These are phyloP conservation scores for Sterna hirundo DNA, from an alignment of 2,113 vertebrate species.

Conservation along the genomic window DNA sequence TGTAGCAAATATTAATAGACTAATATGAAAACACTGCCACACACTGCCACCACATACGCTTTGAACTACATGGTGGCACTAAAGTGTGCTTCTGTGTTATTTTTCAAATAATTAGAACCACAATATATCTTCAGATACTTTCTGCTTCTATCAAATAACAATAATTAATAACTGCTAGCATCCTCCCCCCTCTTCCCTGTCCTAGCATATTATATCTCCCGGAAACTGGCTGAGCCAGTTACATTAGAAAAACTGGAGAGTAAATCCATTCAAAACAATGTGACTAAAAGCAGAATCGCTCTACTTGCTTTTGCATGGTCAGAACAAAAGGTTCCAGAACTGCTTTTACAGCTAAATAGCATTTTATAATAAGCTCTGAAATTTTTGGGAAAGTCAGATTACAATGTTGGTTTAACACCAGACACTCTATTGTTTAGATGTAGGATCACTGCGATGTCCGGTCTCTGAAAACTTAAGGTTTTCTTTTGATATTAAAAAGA, in stretches of 20 bases:
- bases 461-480: conserved; percentile 40
- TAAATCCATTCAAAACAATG: conserved; percentile 21
- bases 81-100: background rate
- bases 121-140: background rate
- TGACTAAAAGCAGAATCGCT: conserved; percentile 24
- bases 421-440: conserved; percentile 57
- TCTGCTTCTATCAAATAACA: background rate
- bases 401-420: conserved; percentile 69
- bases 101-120: background rate
- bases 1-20: background rate
- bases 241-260: background rate
- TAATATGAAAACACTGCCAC: background rate
- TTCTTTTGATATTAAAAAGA: conserved; percentile 64
- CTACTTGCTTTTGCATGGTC: conserved; percentile 32
- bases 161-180: background rate
- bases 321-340: conserved; percentile 37
- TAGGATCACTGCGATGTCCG: conserved; percentile 51
- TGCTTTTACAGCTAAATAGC: conserved; percentile 49
- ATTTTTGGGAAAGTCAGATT: conserved; percentile 40
- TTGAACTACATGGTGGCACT: background rate
- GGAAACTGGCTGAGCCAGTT: background rate
- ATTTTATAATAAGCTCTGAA: conserved; percentile 62
- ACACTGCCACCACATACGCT: background rate
- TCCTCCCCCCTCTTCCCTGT: background rate
- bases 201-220: background rate